Conservation (phyloP, 2,113 vertebrate species). For the Alectura lathami region DNA sequence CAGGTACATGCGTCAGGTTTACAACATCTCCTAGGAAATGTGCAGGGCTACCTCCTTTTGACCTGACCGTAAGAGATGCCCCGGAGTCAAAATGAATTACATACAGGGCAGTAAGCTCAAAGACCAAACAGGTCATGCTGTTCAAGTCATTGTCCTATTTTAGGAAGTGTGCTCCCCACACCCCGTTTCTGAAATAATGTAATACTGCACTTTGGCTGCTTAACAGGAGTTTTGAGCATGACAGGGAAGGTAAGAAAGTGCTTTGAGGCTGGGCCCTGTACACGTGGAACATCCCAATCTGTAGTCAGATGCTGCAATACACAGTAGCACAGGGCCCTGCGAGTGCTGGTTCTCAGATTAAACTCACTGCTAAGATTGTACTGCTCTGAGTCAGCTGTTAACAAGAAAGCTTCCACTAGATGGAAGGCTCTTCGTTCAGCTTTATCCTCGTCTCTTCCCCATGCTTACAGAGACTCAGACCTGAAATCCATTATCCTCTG, state of each 20-base stretch:
- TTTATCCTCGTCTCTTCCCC: not conserved
- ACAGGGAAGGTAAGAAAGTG: not conserved
- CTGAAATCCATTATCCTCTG: not conserved
- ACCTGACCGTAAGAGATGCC: not conserved
- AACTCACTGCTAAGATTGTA: not conserved
- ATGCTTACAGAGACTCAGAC: not conserved
- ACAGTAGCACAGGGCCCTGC: not conserved
- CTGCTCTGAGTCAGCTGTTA: not conserved
- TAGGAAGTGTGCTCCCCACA: not conserved
- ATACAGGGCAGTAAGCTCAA: not conserved
- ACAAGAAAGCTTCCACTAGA: not conserved
- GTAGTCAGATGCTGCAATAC: not conserved
- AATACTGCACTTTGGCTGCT: not conserved
- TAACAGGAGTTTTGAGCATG: not conserved
- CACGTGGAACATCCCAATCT: not conserved
- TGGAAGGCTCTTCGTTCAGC: not conserved
- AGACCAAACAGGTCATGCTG: not conserved
- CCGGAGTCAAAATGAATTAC: not conserved
- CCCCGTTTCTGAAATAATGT: not conserved
- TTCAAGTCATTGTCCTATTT: not conserved
- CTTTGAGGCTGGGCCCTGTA: fast-evolving
- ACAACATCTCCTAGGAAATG: not conserved
- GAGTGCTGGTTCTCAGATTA: not conserved
- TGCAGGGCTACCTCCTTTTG: not conserved
- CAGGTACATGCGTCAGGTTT: not conserved